Percentiles rank a stretch among this genome's conserved stretches.
These are phyloP conservation scores for Argentina silus DNA, from an alignment of 2,797 vertebrate species.

Conservation along the genomic window DNA sequence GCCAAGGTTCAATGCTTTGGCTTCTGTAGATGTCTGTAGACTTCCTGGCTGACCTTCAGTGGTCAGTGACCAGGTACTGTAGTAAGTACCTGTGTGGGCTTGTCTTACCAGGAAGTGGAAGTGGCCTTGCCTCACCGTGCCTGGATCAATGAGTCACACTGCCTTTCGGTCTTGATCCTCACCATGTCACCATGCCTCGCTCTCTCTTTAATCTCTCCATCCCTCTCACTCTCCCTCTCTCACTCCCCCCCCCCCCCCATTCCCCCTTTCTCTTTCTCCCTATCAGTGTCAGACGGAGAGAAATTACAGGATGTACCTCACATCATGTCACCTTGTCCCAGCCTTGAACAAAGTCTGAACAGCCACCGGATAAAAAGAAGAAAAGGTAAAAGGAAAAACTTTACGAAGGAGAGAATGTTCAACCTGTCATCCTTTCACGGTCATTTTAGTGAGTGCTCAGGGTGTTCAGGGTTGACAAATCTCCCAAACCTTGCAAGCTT, in stretches of 20 bases:
- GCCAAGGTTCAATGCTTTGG: no score
- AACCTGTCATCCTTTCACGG: constrained; percentile 41
- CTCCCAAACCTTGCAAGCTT: constrained; percentile 49
- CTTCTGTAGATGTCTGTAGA: no score
- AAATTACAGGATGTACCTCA: constrained; percentile 63
- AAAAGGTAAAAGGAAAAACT: constrained; percentile 9
- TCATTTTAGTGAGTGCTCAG: constrained; percentile 41
- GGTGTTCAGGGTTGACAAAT: constrained; percentile 42
- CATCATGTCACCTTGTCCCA: constrained; percentile 51
- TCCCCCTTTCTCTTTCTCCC: constrained; percentile 13
- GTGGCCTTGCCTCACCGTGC: not conserved
- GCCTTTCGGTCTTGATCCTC: constrained; percentile 34
- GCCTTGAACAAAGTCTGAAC: constrained; percentile 46
- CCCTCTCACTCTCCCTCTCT: not conserved
- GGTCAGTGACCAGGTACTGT: not conserved
- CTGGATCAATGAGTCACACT: constrained; percentile 8
- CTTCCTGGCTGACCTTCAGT: not conserved
- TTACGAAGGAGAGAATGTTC: constrained; percentile 40
- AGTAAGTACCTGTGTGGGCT: not conserved
- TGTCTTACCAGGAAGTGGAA: constrained; percentile 8
- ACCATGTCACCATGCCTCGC: not conserved
- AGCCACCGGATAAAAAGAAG: not conserved
- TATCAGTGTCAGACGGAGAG: constrained; percentile 23
- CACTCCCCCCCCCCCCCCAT: constrained; percentile 9
- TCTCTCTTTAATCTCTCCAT: constrained; percentile 8